Conservation (phyloP, 2,797 vertebrate genomes). For the Lateolabrax maculatus region DNA sequence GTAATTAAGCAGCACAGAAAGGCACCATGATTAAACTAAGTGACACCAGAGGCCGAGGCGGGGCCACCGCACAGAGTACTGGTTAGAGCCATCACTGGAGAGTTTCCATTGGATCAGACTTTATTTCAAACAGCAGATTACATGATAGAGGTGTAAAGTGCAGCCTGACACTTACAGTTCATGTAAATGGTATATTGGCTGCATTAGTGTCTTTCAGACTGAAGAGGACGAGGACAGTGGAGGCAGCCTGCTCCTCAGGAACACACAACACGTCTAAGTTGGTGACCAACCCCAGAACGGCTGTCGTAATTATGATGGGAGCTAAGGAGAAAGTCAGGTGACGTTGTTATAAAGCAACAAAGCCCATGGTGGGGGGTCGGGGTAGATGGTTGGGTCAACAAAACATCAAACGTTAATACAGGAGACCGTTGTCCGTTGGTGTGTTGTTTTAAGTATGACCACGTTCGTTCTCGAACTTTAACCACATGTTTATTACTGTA, state of each 20-base stretch:
- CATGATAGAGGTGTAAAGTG: not conserved
- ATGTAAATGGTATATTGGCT: not conserved
- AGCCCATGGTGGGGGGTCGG: too few relatives aligned
- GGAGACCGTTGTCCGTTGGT: not conserved
- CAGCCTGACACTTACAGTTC: not conserved
- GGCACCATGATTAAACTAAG: conserved; percentile 66
- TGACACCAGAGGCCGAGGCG: conserved; percentile 42
- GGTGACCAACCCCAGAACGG: too few relatives aligned
- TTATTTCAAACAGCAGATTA: conserved; percentile 30
- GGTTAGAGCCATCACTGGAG: conserved; percentile 8
- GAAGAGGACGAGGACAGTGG: not conserved
- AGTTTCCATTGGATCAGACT: conserved; percentile 23
- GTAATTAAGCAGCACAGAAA: conserved; percentile 78
- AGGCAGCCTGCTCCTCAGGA: not conserved
- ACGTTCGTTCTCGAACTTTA: not conserved
- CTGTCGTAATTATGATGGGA: too few relatives aligned
- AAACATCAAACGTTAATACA: not conserved
- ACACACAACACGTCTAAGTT: too few relatives aligned
- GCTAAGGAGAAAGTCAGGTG: too few relatives aligned
- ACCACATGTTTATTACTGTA: not conserved
- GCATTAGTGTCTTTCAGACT: not conserved
- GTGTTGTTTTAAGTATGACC: not conserved
- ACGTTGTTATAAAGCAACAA: too few relatives aligned
- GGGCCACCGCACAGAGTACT: conserved; percentile 22
- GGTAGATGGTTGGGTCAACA: too few relatives aligned